Percentiles rank a stretch among this genome's conserved stretches.
Conservation (phyloP, 2,797 vertebrate species). For the Mus caroli region DNA sequence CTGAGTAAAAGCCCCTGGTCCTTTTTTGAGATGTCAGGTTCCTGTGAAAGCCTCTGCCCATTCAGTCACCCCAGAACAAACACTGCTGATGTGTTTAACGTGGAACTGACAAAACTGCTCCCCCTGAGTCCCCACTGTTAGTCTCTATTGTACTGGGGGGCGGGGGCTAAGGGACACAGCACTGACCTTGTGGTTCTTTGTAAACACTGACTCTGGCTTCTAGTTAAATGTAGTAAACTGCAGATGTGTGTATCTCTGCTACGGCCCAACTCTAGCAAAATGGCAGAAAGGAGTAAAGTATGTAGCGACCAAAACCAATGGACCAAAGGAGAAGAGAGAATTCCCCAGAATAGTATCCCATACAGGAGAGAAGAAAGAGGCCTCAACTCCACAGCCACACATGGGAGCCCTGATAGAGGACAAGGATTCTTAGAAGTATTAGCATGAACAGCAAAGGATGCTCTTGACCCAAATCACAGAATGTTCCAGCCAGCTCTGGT, state of each 20-base stretch:
- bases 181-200: constrained; percentile 51
- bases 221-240: constrained; percentile 51
- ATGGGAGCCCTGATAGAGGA: too few relatives aligned
- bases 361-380: background rate
- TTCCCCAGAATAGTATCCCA: background rate
- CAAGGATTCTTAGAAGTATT: background rate
- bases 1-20: background rate
- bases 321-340: background rate
- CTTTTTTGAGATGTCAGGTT: background rate
- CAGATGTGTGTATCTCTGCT: constrained; percentile 39
- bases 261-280: constrained; percentile 40
- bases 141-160: background rate
- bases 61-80: background rate
- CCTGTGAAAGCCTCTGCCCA: background rate
- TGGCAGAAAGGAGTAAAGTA: background rate
- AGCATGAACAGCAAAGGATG: background rate
- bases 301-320: background rate
- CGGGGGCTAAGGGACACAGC: background rate
- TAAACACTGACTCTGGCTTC: constrained; percentile 58
- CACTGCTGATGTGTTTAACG: background rate
- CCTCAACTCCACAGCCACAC: background rate
- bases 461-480: background rate
- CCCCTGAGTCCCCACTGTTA: background rate
- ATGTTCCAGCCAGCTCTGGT: background rate
- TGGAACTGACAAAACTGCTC: constrained; percentile 35